phyloP scores from a whole-genome alignment of 92 coral and sea anemone species.

The Paragorgia papillata region DNA sequence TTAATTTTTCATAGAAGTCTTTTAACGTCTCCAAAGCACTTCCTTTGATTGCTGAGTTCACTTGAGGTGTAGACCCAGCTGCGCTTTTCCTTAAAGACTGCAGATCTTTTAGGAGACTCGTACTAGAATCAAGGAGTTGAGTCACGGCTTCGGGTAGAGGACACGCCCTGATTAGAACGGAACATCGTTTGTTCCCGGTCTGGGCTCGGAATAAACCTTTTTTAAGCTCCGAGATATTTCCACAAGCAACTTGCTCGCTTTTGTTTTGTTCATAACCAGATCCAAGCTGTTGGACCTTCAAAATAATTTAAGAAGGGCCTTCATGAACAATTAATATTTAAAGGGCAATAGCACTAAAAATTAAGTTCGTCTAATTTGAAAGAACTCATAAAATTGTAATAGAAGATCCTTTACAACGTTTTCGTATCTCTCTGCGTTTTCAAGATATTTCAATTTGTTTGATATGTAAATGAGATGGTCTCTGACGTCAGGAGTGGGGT shows the following conservation, averaged over 20 bases:
- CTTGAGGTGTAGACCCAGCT: not conserved
- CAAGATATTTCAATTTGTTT: too few relatives aligned
- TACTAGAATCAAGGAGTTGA: slow-evolving; percentile 66
- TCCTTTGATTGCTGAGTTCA: slow-evolving; percentile 53
- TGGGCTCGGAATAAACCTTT: slow-evolving; percentile 61
- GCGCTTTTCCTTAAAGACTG: slow-evolving; percentile 46
- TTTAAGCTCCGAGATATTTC: slow-evolving; percentile 15
- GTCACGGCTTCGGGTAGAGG: slow-evolving; percentile 77
- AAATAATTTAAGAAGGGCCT: too few relatives aligned
- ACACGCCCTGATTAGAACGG: slow-evolving; percentile 71
- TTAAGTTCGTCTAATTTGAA: too few relatives aligned
- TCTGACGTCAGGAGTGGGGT: too few relatives aligned
- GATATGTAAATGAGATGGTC: too few relatives aligned
- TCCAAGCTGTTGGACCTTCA: not conserved
- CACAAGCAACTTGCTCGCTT: slow-evolving; percentile 51
- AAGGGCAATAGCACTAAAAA: too few relatives aligned
- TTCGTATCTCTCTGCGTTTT: too few relatives aligned
- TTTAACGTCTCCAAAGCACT: slow-evolving; percentile 63
- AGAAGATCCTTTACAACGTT: too few relatives aligned
- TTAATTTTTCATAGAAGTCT: slow-evolving; percentile 71
- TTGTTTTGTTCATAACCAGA: slow-evolving; percentile 21
- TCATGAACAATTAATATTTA: too few relatives aligned
- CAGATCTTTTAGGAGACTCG: slow-evolving; percentile 72
- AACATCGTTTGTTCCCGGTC: slow-evolving; percentile 87
- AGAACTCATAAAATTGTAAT: too few relatives aligned